Percentiles rank a stretch among this genome's conserved stretches.
Evolutionary conservation across 2,113 vertebrate genomes (phyloP).

Genomic region (Neopipo cinnamomea): DNA sequence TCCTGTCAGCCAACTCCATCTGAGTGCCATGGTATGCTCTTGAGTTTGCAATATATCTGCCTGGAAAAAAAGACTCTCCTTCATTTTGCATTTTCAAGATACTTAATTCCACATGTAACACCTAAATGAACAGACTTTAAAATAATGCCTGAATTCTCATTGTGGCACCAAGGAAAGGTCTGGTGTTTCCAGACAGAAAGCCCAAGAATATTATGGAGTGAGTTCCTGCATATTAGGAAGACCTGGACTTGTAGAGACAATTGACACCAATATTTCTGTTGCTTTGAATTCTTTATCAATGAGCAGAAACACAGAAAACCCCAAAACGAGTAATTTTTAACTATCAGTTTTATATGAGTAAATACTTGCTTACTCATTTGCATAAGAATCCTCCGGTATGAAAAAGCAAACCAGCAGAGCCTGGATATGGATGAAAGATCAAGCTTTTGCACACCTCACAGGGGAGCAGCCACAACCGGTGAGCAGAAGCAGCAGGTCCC

Average conservation of each 20-base stretch:
- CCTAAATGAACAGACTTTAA: neutral
- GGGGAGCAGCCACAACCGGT: neutral
- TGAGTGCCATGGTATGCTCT: neutral
- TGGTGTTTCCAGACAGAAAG: neutral
- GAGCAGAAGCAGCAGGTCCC: neutral
- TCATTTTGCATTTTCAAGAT: neutral
- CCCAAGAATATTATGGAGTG: neutral
- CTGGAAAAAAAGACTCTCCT: neutral
- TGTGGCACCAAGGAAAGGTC: neutral
- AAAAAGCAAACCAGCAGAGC: neutral
- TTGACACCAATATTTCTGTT: neutral
- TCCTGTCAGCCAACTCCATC: neutral
- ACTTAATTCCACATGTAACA: neutral
- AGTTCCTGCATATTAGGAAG: neutral
- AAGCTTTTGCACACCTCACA: neutral
- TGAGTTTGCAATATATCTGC: neutral
- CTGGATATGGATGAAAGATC: neutral
- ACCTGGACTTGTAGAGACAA: neutral
- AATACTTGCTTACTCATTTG: neutral
- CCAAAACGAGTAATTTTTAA: neutral
- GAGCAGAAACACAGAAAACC: neutral
- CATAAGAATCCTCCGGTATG: neutral
- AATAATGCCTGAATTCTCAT: neutral
- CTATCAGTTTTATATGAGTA: neutral
- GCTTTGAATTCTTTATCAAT: neutral